Conservation (phyloP, 1,140 invertebrate genomes). For the Aleiodes sp. region DNA sequence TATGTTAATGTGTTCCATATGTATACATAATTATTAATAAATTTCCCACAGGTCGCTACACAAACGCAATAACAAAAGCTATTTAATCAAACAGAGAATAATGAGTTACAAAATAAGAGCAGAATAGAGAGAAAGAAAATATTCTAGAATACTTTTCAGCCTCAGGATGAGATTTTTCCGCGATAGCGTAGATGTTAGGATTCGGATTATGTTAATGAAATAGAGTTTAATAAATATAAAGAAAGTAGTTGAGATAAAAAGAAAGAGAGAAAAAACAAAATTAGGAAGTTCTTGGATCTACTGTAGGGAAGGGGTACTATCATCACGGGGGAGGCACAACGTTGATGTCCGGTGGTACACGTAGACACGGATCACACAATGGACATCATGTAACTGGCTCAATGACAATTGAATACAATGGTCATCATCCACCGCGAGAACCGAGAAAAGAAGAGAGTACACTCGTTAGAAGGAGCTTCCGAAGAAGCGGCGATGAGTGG, state of each 20-base stretch:
- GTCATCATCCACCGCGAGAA: slow-evolving; percentile 68
- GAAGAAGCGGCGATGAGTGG: slow-evolving; percentile 66
- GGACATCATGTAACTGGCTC: slow-evolving; percentile 65
- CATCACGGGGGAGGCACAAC: slow-evolving; percentile 52
- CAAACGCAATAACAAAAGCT: not conserved
- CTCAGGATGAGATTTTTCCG: not conserved
- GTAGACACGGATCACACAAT: slow-evolving; percentile 53
- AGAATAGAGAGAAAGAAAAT: not conserved
- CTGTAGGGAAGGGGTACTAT: slow-evolving; percentile 63
- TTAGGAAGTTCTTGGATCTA: slow-evolving; percentile 58
- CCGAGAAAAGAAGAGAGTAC: slow-evolving; percentile 66
- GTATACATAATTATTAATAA: slow-evolving; percentile 2
- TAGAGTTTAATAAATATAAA: not conserved
- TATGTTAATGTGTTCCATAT: slow-evolving; percentile 15
- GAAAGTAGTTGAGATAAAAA: not conserved
- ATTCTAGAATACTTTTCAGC: not conserved
- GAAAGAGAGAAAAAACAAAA: slow-evolving; percentile 38
- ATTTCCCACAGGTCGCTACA: slow-evolving; percentile 27
- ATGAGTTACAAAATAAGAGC: not conserved
- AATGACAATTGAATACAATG: slow-evolving; percentile 71
- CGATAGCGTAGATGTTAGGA: too few relatives aligned
- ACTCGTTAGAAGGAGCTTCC: slow-evolving; percentile 60
- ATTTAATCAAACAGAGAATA: too few relatives aligned
- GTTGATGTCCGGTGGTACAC: slow-evolving; percentile 51
- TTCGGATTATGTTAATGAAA: too few relatives aligned